Conservation (phyloP, 2,113 vertebrate genomes). For the Sinocyclocheilus grahami region DNA sequence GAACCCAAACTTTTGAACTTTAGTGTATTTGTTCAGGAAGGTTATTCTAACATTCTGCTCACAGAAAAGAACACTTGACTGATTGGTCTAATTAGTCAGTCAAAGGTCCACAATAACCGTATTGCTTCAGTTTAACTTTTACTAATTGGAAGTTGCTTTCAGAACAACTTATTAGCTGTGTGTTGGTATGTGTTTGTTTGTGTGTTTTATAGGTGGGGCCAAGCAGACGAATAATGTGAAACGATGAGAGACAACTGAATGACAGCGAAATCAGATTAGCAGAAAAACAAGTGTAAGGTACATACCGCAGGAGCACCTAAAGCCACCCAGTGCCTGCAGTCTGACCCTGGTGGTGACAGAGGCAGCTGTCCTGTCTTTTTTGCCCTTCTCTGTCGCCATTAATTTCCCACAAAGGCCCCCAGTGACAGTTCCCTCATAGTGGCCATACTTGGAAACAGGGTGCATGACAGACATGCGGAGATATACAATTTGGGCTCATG, state of each 20-base stretch:
- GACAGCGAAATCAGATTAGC: constrained; percentile 67
- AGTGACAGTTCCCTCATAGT: constrained; percentile 87
- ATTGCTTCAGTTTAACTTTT: neutral
- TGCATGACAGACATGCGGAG: constrained; percentile 71
- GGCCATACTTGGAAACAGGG: constrained; percentile 89
- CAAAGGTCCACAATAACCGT: neutral
- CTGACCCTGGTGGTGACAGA: constrained; percentile 82
- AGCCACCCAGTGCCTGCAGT: constrained; percentile 59
- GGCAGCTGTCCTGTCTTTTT: constrained; percentile 89
- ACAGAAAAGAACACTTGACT: no score
- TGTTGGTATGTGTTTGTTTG: neutral
- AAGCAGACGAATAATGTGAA: constrained; percentile 43
- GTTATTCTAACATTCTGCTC: no score
- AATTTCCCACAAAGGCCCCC: constrained; percentile 87
- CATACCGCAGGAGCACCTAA: constrained; percentile 66
- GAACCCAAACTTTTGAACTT: no score
- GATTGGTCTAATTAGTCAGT: neutral
- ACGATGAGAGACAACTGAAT: constrained; percentile 74
- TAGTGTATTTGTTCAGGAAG: no score
- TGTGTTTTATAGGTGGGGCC: neutral
- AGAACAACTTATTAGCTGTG: neutral
- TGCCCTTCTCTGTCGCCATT: constrained; percentile 90
- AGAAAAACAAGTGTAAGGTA: constrained; percentile 71
- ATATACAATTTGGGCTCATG: constrained; percentile 56
- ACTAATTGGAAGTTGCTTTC: neutral